Percentiles rank a stretch among this genome's conserved stretches.
Evolutionary conservation across 2,797 vertebrate genomes (phyloP).

Genomic region (Caiman crocodilus): DNA sequence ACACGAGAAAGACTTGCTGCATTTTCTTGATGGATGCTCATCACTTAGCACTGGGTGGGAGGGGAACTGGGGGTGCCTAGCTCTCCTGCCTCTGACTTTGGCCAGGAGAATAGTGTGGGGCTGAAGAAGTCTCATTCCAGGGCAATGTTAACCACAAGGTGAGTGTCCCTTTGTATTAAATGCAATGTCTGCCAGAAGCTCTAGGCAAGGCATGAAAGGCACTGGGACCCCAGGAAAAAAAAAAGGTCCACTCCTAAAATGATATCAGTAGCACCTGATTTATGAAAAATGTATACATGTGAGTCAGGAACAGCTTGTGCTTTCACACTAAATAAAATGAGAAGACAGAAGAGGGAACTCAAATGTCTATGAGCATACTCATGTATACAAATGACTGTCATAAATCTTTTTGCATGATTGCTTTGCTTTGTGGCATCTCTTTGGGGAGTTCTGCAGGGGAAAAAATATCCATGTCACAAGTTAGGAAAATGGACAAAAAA

Average conservation of each 20-base stretch:
- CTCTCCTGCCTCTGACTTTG: too few species aligned
- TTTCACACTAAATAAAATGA: slow-evolving; percentile 79
- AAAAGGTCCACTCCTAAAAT: slow-evolving; percentile 43
- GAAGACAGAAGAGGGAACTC: slow-evolving; percentile 69
- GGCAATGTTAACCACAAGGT: background rate
- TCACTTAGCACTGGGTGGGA: background rate
- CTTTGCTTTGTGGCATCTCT: slow-evolving; percentile 62
- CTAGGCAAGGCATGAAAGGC: background rate
- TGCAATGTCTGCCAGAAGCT: background rate
- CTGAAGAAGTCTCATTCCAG: background rate
- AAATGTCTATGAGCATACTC: slow-evolving; percentile 68
- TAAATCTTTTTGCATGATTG: slow-evolving; percentile 72
- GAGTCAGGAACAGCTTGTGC: slow-evolving; percentile 75
- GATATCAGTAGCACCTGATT: slow-evolving; percentile 62
- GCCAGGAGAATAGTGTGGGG: background rate
- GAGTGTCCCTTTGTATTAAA: slow-evolving; percentile 3
- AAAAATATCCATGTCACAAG: background rate
- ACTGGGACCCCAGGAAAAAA: background rate
- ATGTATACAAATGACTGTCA: slow-evolving; percentile 62
- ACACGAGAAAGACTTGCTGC: background rate
- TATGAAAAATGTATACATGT: slow-evolving; percentile 71
- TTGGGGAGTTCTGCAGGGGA: slow-evolving; percentile 47
- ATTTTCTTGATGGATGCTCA: fast-evolving
- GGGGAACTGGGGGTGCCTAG: background rate
- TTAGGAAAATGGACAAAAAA: slow-evolving; percentile 10